Evolutionary conservation across 2,888 invertebrate species (phyloP).

Genomic region (Nineta flava): DNA sequence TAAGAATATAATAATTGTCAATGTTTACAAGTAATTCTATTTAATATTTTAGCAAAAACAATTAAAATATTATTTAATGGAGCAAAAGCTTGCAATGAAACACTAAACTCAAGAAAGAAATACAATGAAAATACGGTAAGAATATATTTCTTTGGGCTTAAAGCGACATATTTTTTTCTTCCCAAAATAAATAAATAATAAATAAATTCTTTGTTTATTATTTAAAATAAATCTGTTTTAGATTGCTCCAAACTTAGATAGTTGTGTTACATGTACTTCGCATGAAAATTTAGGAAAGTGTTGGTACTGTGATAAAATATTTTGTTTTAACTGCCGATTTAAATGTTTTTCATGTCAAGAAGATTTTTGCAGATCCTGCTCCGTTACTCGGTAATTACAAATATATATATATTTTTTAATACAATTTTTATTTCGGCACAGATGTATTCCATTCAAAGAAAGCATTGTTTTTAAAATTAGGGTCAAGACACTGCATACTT

Average conservation of each 20-base stretch:
- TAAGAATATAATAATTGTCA: not conserved
- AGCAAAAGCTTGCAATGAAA: not conserved
- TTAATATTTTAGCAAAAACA: not conserved
- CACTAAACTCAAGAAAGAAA: not conserved
- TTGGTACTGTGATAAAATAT: not conserved
- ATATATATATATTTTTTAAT: too few relatives aligned
- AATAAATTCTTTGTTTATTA: too few relatives aligned
- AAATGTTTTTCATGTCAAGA: not conserved
- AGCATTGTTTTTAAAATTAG: too few relatives aligned
- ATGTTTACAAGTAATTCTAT: not conserved
- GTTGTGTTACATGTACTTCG: not conserved
- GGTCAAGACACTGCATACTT: too few relatives aligned
- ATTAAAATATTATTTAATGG: not conserved
- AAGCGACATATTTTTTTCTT: too few relatives aligned
- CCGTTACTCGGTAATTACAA: not conserved
- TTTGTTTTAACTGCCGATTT: not conserved
- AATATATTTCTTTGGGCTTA: too few relatives aligned
- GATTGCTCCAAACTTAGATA: too few relatives aligned
- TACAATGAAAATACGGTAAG: too few relatives aligned
- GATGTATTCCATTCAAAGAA: too few relatives aligned
- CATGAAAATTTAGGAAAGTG: not conserved
- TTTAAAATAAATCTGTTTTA: too few relatives aligned
- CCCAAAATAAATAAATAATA: too few relatives aligned
- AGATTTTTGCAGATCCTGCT: not conserved
- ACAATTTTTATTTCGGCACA: too few relatives aligned